A percentile compares a stretch with the other conserved stretches of the same genome.
Conservation (phyloP, 2,888 invertebrate species). For the Latrodectus hesperus region DNA sequence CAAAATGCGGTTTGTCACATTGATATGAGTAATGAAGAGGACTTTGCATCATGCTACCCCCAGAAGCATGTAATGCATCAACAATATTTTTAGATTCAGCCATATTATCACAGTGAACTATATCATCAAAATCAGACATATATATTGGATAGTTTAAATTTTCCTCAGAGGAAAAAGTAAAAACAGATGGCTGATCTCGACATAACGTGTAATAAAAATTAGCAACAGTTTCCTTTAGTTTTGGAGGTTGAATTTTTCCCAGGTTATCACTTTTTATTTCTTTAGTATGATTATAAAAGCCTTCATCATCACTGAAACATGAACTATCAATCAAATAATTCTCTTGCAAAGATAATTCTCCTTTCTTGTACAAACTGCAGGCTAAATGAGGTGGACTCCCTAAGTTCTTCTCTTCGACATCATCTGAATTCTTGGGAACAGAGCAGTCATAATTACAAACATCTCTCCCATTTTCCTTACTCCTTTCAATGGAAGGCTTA, state of each 20-base stretch:
- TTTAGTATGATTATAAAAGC: slow-evolving; percentile 52
- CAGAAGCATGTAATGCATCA: slow-evolving; percentile 37
- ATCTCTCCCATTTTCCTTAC: slow-evolving; percentile 20
- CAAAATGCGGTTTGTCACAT: slow-evolving; percentile 28
- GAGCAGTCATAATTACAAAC: not conserved
- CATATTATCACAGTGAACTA: slow-evolving; percentile 66
- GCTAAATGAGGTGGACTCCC: slow-evolving; percentile 35
- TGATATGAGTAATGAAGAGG: slow-evolving; percentile 24
- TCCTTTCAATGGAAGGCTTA: slow-evolving; percentile 31
- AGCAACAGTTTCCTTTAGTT: slow-evolving; percentile 52
- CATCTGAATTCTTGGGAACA: slow-evolving; percentile 7
- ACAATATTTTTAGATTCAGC: slow-evolving; percentile 48
- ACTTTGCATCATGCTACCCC: slow-evolving; percentile 9
- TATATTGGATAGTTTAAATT: slow-evolving; percentile 64
- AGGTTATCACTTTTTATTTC: slow-evolving; percentile 32
- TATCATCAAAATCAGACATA: slow-evolving; percentile 61
- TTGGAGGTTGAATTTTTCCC: slow-evolving; percentile 16
- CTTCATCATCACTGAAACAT: slow-evolving; percentile 61
- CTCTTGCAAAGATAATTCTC: slow-evolving; percentile 16
- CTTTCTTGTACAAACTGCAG: slow-evolving; percentile 17
- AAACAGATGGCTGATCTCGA: slow-evolving; percentile 28
- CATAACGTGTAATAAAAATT: slow-evolving; percentile 60
- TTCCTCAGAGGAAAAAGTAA: slow-evolving; percentile 54
- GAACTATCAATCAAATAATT: slow-evolving; percentile 33
- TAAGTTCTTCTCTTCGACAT: slow-evolving; percentile 32